phyloP scores from a whole-genome alignment of 2,113 vertebrate species.

The Xenopus tropicalis region UCB_Xtro_10.0 CM004446.2:20442001-20442500 shows the following conservation, averaged over 20 bases:
- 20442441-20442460: conserved; percentile 43
- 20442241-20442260: conserved; percentile 44
- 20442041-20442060: too few species aligned
- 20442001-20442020: too few species aligned
- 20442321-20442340: conserved; percentile 42
- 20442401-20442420: conserved; percentile 35
- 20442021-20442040: too few species aligned
- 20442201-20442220: conserved; percentile 45
- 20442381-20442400: conserved; percentile 17
- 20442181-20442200: conserved; percentile 45
- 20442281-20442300: conserved; percentile 40
- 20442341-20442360: conserved; percentile 31
- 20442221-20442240: conserved; percentile 52
- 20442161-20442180: conserved; percentile 19
- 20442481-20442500: conserved; percentile 19
- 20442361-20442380: conserved; percentile 36
- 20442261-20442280: conserved; percentile 45
- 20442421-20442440: conserved; percentile 24
- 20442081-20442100: too few species aligned
- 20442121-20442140: background rate
- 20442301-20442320: conserved; percentile 40
- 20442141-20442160: conserved; percentile 2
- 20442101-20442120: too few species aligned
- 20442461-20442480: conserved; percentile 10
- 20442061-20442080: too few species aligned